Base-by-base conservation (phyloP, 2,113 vertebrate genomes). In the Cyphomyrus plagiostoma region DNA sequence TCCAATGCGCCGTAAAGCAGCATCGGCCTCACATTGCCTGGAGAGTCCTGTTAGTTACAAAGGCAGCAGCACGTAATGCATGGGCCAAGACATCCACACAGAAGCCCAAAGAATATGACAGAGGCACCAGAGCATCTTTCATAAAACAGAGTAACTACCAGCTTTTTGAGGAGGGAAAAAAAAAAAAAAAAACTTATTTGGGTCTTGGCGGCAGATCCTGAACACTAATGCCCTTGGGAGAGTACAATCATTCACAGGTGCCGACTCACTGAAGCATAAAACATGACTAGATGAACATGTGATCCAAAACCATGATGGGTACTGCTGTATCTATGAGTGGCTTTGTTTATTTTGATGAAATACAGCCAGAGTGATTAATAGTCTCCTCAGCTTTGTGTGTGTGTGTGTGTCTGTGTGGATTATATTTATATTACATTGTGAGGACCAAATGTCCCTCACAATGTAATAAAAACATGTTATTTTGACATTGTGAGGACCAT, bases 341-440 rank as follows among this genome's bases (percentile, higher is more conserved):
- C 62, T 35, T 74, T 30, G 19, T 42, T 58, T 58, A 56, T 88
- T 66, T 45, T 42, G 35, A 88, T 19, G 9, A 35, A 42, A 53
- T 42, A 74, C 62, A 74, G 46, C 49, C 88, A 74, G 46, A 88
- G 42, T 30, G 88, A 74, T 88, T 66, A 70, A 50, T 88, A 50
- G 88, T 48, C 26, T 88, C 62, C 88, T 9, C 35, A 46, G 45
- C 42, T 45, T 50, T 48, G n/a, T 56, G 19, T 58, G 21, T 58
- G 7, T 58, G 7, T 62, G 7, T 62, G 58, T 66, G 8, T 66
- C 1, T 66, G 23, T n/a, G 23, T 62, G 58, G 15, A 53, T 53
- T 66, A 11, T 66, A 9, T 26, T 53, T 53, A 53, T 53, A 53
- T 53, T 53, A 53, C 52, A 53, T 53, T 53, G 50, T 53, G 50